These are phyloP conservation scores for Melieria picta DNA, from an alignment of 2,888 invertebrate genomes.

Conservation along the genomic window DNA sequence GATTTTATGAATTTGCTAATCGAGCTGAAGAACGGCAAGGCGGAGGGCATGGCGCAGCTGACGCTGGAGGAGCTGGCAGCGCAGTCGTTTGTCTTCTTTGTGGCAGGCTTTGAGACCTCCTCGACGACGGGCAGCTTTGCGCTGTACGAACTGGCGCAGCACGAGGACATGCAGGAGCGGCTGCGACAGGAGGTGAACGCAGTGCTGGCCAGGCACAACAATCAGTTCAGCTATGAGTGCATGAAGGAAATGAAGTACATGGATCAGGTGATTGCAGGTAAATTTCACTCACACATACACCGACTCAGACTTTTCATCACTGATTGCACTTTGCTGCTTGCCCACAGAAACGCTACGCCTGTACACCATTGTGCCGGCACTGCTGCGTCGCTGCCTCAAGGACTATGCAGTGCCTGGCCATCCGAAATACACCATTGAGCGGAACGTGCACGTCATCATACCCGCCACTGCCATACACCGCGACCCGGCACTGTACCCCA, in stretches of 20 bases:
- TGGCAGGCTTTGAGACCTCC: conserved; percentile 70
- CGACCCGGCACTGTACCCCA: conserved; percentile 66
- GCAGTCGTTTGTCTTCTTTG: conserved; percentile 69
- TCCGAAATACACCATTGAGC: conserved; percentile 67
- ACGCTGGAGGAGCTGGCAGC: conserved; percentile 67
- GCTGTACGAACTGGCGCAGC: conserved; percentile 67
- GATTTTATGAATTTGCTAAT: conserved; percentile 68
- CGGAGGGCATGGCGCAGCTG: conserved; percentile 28
- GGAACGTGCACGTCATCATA: conserved; percentile 49
- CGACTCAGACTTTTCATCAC: conserved; percentile 67
- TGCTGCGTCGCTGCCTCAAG: conserved; percentile 67
- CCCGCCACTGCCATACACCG: conserved; percentile 68
- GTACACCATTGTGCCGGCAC: conserved; percentile 68
- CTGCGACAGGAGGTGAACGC: conserved; percentile 64
- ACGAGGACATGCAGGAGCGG: conserved; percentile 66
- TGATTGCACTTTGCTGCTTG: conserved; percentile 8
- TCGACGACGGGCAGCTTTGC: conserved; percentile 66
- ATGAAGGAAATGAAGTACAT: conserved; percentile 66
- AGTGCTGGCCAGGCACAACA: conserved; percentile 59
- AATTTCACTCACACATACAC: conserved; percentile 65
- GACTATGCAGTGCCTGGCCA: conserved; percentile 68
- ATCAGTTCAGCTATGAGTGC: conserved; percentile 63
- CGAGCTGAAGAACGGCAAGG: conserved; percentile 53
- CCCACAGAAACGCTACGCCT: conserved; percentile 69
- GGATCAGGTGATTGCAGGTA: conserved; percentile 67